Percentiles rank a stretch among this genome's conserved stretches.
phyloP scores from a whole-genome alignment of 2,113 vertebrate genomes.

The Myiopsitta monachus region DNA sequence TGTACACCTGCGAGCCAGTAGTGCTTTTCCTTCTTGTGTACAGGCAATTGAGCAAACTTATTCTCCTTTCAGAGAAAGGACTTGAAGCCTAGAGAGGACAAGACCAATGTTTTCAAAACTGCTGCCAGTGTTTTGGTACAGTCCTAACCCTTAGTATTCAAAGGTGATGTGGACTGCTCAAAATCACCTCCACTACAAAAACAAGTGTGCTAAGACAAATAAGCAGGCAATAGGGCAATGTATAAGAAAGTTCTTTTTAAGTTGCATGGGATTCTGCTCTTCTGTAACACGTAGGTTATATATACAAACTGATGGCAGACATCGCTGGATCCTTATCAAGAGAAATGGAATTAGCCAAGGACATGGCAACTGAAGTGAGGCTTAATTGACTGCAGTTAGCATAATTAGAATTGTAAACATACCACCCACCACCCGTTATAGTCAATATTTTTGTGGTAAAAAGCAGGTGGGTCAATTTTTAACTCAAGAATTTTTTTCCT shows the following conservation, averaged over 20 bases:
- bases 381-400: background rate
- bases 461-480: background rate
- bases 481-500: background rate
- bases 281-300: background rate
- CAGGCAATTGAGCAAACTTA: background rate
- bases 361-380: background rate
- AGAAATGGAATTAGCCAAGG: background rate
- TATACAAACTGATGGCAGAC: background rate
- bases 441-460: background rate
- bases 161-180: background rate
- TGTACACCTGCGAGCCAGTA: rapidly evolving
- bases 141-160: background rate
- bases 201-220: background rate
- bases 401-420: background rate
- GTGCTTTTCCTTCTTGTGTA: background rate
- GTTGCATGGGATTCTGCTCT: background rate
- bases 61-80: background rate
- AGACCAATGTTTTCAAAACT: background rate
- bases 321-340: background rate
- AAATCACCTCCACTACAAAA: background rate
- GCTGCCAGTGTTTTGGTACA: background rate
- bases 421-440: background rate
- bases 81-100: background rate
- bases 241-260: background rate
- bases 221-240: rapidly evolving